phyloP scores from a whole-genome alignment of 2,888 invertebrate species.

The Drosophila neoperkinsi region DNA sequence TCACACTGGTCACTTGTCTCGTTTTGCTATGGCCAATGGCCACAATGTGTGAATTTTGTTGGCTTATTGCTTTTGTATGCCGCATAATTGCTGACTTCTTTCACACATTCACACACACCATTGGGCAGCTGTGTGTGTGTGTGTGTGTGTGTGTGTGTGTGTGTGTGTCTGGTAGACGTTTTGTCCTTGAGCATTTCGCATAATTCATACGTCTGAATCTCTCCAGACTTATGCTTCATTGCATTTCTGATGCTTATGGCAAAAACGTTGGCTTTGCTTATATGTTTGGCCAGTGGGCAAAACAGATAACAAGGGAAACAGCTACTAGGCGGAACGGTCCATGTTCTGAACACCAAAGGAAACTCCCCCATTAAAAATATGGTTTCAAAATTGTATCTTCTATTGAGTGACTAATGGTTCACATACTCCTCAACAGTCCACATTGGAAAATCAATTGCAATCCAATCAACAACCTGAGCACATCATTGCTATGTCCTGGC shows the following conservation, averaged over 20 bases:
- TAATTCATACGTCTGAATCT: slow-evolving; percentile 64
- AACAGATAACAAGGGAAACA: slow-evolving; percentile 60
- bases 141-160: slow-evolving; percentile 14
- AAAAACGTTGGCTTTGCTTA: slow-evolving; percentile 7
- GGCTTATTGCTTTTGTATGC: slow-evolving; percentile 80
- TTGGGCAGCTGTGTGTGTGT: slow-evolving; percentile 33
- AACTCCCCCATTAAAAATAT: neutral
- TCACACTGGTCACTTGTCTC: slow-evolving; percentile 12
- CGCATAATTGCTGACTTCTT: slow-evolving; percentile 81
- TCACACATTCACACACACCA: slow-evolving; percentile 74
- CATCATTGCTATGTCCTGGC: neutral
- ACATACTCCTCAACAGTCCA: neutral
- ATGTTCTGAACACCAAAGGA: slow-evolving; percentile 1
- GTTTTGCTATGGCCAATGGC: slow-evolving; percentile 43
- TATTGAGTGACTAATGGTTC: slow-evolving; percentile 2
- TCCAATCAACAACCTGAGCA: neutral
- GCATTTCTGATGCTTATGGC: slow-evolving; percentile 56
- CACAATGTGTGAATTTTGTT: slow-evolving; percentile 80
- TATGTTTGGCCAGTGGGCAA: slow-evolving; percentile 58
- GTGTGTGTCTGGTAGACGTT: slow-evolving; percentile 31
- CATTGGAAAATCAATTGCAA: slow-evolving; percentile 38
- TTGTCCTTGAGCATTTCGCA: slow-evolving; percentile 73
- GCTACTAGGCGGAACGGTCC: slow-evolving; percentile 4
- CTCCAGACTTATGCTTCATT: slow-evolving; percentile 70
- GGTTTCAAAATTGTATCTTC: neutral